Evolutionary conservation across 2,888 invertebrate genomes (phyloP).

Genomic region (Orchesella flavescens): DNA sequence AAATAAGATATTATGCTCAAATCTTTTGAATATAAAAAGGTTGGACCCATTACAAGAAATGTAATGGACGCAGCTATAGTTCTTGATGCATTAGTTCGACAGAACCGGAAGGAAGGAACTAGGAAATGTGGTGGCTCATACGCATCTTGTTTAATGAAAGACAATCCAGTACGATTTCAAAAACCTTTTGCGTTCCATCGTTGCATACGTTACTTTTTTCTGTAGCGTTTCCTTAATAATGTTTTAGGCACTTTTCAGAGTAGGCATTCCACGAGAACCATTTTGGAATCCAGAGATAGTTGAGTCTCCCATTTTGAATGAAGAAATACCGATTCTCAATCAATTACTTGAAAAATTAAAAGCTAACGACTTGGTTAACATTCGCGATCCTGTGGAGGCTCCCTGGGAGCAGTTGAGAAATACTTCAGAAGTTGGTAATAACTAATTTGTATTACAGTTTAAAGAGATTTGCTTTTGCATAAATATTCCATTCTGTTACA

Average conservation of each 20-base stretch:
- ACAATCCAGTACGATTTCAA: not conserved
- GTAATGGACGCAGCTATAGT: slow-evolving; percentile 45
- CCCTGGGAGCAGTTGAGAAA: not conserved
- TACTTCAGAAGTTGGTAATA: not conserved
- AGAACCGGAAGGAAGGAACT: not conserved
- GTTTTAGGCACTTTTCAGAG: slow-evolving; percentile 6
- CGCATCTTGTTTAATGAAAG: not conserved
- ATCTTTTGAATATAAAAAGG: slow-evolving; percentile 11
- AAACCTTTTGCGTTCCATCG: not conserved
- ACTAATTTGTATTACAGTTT: not conserved
- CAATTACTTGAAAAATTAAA: not conserved
- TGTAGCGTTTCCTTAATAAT: not conserved
- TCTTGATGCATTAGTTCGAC: slow-evolving; percentile 31
- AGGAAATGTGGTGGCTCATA: slow-evolving; percentile 6
- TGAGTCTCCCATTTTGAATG: not conserved
- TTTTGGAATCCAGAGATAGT: slow-evolving; percentile 26
- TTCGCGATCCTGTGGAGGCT: not conserved
- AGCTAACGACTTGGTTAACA: not conserved
- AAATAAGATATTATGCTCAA: not conserved
- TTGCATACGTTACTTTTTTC: not conserved
- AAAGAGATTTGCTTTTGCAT: too few relatives aligned
- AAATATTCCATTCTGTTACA: too few relatives aligned
- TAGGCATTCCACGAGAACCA: slow-evolving; percentile 39
- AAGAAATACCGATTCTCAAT: slow-evolving; percentile 3
- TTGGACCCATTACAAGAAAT: slow-evolving; percentile 61